Percentiles rank a stretch among this genome's conserved stretches.
Evolutionary conservation across 30 jellyfish, hydroid and myxozoan genomes (phyloP).

Genomic region (Chrysaora quinquecirrha): DNA sequence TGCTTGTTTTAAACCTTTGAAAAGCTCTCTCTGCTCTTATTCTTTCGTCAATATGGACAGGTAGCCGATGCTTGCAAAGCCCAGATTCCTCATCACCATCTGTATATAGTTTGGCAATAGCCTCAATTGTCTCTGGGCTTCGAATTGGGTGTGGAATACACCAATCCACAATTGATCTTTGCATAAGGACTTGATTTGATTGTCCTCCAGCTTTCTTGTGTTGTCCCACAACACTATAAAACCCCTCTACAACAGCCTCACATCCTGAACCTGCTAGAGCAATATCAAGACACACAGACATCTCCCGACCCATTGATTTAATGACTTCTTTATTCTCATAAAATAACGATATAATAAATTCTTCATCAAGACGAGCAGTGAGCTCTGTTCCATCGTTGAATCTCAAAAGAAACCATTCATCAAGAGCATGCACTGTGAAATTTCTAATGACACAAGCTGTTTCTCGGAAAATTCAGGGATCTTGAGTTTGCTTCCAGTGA

Average conservation of each 20-base stretch:
- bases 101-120: background rate
- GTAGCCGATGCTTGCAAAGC: constrained; percentile 6
- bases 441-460: background rate
- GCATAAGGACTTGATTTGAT: constrained; percentile 18
- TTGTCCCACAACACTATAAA: constrained; percentile 6
- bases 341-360: background rate
- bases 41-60: background rate
- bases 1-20: background rate
- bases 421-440: background rate
- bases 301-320: constrained; percentile 27
- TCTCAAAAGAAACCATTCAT: constrained; percentile 30
- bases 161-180: constrained; percentile 17
- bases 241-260: constrained; percentile 42
- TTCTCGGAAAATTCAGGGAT: background rate
- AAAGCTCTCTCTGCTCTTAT: background rate
- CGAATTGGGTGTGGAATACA: background rate
- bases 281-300: constrained; percentile 23
- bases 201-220: constrained; percentile 12
- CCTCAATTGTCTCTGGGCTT: constrained; percentile 1
- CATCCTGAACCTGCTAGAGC: constrained; percentile 37
- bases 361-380: constrained; percentile 32
- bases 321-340: constrained; percentile 8
- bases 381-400: background rate
- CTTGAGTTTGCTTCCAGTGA: background rate
- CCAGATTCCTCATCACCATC: constrained; percentile 1